phyloP scores from a whole-genome alignment of 2,113 vertebrate genomes.

The Oncorhynchus nerka region DNA sequence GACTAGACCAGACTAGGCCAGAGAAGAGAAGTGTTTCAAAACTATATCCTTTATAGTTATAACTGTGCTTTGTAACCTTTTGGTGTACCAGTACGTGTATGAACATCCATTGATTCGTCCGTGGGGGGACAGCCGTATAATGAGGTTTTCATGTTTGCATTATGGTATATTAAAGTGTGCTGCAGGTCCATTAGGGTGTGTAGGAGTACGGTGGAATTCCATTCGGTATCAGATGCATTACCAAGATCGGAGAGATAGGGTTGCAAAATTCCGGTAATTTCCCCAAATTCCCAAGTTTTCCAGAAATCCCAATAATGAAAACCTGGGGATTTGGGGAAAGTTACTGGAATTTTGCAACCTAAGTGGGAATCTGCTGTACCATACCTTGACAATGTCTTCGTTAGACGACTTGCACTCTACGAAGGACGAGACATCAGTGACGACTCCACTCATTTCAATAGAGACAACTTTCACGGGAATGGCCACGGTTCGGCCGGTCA shows the following conservation, averaged over 20 bases:
- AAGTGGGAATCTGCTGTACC: slow-evolving; percentile 19
- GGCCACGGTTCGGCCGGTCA: slow-evolving; percentile 93
- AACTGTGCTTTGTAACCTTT: slow-evolving; percentile 28
- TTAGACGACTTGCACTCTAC: slow-evolving; percentile 94
- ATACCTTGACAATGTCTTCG: slow-evolving; percentile 96
- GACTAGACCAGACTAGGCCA: not conserved
- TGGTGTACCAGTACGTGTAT: slow-evolving; percentile 22
- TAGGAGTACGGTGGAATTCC: not conserved
- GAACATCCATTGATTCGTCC: slow-evolving; percentile 48
- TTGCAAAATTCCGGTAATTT: not conserved
- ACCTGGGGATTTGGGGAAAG: too few relatives aligned
- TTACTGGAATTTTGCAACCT: too few relatives aligned
- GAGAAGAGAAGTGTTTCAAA: slow-evolving; percentile 7
- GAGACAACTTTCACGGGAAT: slow-evolving; percentile 96
- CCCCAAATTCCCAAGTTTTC: not conserved
- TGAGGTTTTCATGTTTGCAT: slow-evolving; percentile 43
- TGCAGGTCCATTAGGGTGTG: not conserved
- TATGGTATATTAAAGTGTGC: slow-evolving; percentile 26
- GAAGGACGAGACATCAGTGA: slow-evolving; percentile 84
- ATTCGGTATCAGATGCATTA: not conserved
- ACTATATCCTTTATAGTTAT: slow-evolving; percentile 23
- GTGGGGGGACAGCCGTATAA: slow-evolving; percentile 19
- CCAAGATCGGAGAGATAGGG: not conserved
- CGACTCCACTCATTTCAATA: slow-evolving; percentile 85
- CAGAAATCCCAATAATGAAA: too few relatives aligned